Evolutionary conservation across 2,888 invertebrate species (phyloP).

Genomic region (Agriotes lineatus): DNA sequence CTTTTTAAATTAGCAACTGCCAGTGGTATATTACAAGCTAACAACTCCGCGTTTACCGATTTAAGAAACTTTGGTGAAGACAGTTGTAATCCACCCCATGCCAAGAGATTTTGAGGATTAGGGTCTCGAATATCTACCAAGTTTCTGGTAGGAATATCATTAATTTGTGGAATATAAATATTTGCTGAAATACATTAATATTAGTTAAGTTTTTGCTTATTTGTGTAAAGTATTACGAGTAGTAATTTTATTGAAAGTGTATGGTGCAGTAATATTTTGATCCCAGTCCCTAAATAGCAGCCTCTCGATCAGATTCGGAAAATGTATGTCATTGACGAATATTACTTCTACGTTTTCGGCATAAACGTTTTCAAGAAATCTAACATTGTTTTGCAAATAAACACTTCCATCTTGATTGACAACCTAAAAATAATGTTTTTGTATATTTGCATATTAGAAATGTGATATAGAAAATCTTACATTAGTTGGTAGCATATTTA

Average conservation of each 20-base stretch:
- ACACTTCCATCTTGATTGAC: background rate
- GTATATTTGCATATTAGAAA: too few relatives aligned
- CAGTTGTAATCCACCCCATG: slow-evolving; percentile 32
- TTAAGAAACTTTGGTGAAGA: slow-evolving; percentile 33
- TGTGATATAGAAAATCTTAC: slow-evolving; percentile 5
- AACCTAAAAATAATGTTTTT: slow-evolving; percentile 1
- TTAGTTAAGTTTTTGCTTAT: background rate
- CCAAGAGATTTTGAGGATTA: slow-evolving; percentile 30
- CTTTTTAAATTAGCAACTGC: slow-evolving; percentile 25
- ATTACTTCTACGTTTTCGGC: slow-evolving; percentile 40
- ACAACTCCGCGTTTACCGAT: slow-evolving; percentile 30
- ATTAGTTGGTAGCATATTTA: slow-evolving; percentile 46
- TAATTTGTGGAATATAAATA: slow-evolving; percentile 37
- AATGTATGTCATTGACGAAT: slow-evolving; percentile 56
- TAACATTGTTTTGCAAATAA: slow-evolving; percentile 20
- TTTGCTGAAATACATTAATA: slow-evolving; percentile 35
- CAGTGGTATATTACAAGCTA: slow-evolving; percentile 38
- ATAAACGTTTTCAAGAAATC: slow-evolving; percentile 32
- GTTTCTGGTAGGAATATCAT: slow-evolving; percentile 30
- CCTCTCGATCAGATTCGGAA: slow-evolving; percentile 51
- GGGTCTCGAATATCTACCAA: slow-evolving; percentile 35
- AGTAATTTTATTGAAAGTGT: slow-evolving; percentile 55
- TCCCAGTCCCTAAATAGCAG: slow-evolving; percentile 53
- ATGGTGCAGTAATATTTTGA: slow-evolving; percentile 55
- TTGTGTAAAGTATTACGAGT: slow-evolving; percentile 50